Evolutionary conservation across 2,888 invertebrate genomes (phyloP), one percentile per base, ranked within the genome.

Genomic region (Aspidiotus rigidus): DNA sequence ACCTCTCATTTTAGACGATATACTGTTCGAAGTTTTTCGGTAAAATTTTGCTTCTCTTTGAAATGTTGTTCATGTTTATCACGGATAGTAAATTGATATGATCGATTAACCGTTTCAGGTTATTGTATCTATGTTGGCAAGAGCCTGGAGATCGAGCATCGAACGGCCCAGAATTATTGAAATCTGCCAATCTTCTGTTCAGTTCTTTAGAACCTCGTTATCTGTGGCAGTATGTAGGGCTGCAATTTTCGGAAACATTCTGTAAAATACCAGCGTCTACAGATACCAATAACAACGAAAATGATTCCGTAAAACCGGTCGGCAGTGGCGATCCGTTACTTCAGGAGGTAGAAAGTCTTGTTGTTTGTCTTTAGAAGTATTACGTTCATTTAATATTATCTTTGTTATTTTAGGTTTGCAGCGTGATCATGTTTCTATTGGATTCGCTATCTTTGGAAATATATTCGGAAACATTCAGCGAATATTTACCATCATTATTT

Each of bases 161-260:
- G 39, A 74, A 73, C 62, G 72, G 72, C 15, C 81, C 82, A 73
- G 92, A 93, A 76, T 82, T 91, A 55, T 81, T 88, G 13, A 92
- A 92, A 78, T 89, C 89, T 17, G 90, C 90, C 1, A 93, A 92
- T 79, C 80, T 92, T 72, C 79, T 93, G 40, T 89, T 93, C 76
- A 87, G 87, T 69, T 87, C 90, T 0, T 81, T 93, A 72, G 90
- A 92, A 76, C 86, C 88, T n/a, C 86, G 86, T 70, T 93, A 90
- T 76, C 86, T 93, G 69, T 93, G 93, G 93, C 84, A 85, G 72
- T 91, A 88, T 75, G 84, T 89, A 73, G 86, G 85, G 40, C 81
- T 81, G 73, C 78, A 86, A 71, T 86, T 84, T 74, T 82, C 84
- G 70, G 83, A 83, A 70, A 82, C 83, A 1, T 84, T 84, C 73